phyloP scores from a whole-genome alignment of 2,888 invertebrate genomes.

The Amblyjoppa proteus region DNA sequence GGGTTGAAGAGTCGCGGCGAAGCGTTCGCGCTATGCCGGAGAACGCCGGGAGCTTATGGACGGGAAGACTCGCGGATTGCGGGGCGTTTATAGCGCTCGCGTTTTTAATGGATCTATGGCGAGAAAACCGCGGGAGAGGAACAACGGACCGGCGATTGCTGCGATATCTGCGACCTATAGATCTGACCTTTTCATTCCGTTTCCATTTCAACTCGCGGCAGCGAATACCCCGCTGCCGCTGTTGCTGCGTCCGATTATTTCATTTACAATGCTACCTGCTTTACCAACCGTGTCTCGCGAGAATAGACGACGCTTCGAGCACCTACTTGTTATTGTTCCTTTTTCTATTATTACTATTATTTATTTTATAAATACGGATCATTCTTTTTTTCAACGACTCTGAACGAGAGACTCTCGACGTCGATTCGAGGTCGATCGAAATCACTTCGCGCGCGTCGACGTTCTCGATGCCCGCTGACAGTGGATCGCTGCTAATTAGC shows the following conservation, averaged over 20 bases:
- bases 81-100: constrained; percentile 5
- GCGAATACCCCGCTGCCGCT: constrained; percentile 20
- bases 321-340: neutral
- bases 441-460: neutral
- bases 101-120: constrained; percentile 51
- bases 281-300: neutral
- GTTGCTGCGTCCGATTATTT: constrained; percentile 34
- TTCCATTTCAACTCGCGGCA: constrained; percentile 32
- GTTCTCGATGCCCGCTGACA: constrained; percentile 26
- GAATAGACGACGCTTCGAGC: neutral
- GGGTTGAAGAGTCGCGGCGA: constrained; percentile 20
- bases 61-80: neutral
- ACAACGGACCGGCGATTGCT: constrained; percentile 35
- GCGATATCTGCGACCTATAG: constrained; percentile 55
- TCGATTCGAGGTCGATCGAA: constrained; percentile 20
- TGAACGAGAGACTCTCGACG: neutral
- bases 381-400: neutral
- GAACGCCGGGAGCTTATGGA: constrained; percentile 5
- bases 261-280: constrained; percentile 21
- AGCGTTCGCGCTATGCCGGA: constrained; percentile 7
- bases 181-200: constrained; percentile 35
- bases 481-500: constrained; percentile 27
- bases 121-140: constrained; percentile 45
- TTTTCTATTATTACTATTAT: constrained; percentile 6
- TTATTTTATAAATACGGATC: neutral